These are phyloP conservation scores for Ctenosaura bakeri DNA, from an alignment of 2,797 vertebrate genomes.

Conservation along the genomic window DNA sequence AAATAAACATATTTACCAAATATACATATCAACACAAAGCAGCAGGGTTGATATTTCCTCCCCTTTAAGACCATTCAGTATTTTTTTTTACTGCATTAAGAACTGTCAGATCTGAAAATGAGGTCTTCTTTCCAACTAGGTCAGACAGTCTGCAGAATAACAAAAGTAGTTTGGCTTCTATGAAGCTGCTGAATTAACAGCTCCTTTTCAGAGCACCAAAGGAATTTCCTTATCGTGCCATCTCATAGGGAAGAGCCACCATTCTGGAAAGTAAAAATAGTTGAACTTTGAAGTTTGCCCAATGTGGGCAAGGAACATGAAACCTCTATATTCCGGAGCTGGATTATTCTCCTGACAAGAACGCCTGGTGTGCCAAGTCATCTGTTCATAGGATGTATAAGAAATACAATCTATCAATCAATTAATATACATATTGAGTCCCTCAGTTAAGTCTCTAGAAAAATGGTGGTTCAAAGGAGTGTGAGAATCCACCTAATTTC, in stretches of 20 bases:
- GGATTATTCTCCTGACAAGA: not conserved
- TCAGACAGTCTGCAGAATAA: not conserved
- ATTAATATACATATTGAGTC: not conserved
- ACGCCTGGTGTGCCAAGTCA: not conserved
- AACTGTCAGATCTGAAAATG: not conserved
- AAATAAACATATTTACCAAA: constrained; percentile 6
- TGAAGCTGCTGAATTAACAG: constrained; percentile 24
- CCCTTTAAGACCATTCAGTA: not conserved
- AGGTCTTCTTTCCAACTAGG: rapidly evolving
- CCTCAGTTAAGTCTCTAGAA: not conserved
- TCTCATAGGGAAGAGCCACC: not conserved
- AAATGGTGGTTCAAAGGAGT: not conserved
- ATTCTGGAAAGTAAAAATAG: not conserved
- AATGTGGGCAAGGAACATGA: not conserved
- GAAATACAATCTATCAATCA: not conserved
- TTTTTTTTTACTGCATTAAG: not conserved
- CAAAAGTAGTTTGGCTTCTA: constrained; percentile 4
- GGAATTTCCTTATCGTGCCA: not conserved
- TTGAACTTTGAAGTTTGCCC: not conserved
- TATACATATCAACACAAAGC: not conserved
- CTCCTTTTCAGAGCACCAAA: not conserved
- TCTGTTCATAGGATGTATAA: not conserved
- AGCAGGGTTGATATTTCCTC: not conserved
- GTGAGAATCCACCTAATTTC: constrained; percentile 7
- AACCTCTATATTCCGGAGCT: not conserved